Base-by-base conservation (phyloP, 2,888 invertebrate genomes). In the Ormyrus nitidulus region DNA sequence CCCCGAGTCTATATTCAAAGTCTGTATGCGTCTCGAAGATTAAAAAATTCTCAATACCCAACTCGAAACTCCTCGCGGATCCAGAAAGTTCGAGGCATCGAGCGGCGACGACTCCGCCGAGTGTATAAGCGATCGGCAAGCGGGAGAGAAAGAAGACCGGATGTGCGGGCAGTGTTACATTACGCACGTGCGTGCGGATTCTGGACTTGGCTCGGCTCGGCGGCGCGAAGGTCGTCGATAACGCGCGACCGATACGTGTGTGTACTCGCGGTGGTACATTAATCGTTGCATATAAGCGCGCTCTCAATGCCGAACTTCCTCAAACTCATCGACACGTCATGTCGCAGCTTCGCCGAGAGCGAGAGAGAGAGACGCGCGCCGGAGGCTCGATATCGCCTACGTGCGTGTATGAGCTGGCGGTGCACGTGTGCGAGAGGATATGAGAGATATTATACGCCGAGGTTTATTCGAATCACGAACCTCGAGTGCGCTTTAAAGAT, bases 261-360 rank as follows among this genome's bases (percentile, higher is more conserved):
- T 11, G 44, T 53, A 72, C 54, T 44, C 34, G 53, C 46, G 44
- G n/a, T 19, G 8, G 46, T 62, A 61, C 9, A 5, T 48, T 13
- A 68, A 34, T 11, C 10, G n/a, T 13, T 48, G 58, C 58, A 48
- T 11, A 34, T 34, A 48, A 9, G 69, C 58, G 46, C n/a, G 13
- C 51, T 48, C 53, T 77, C 69, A 69, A 70, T 64, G 77, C 64
- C 51, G 64, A 70, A 77, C 77, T 70, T 77, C 49, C 58, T 77
- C 77, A 77, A 77, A 77, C 71, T 77, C 77, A 77, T 77, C 71
- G 65, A 71, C 65, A 66, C 71, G 71, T 71, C 77, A 71, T 64
- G 44, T 54, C 53, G 44, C 53, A 53, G 68, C 68, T 75, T 61
- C 44, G 66, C 66, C 10, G 34, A 54, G 44, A 51, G 34, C 34